A percentile compares a stretch with the other conserved stretches of the same genome.
phyloP scores from a whole-genome alignment of 2,888 invertebrate species.

The Crioceris asparagi region DNA sequence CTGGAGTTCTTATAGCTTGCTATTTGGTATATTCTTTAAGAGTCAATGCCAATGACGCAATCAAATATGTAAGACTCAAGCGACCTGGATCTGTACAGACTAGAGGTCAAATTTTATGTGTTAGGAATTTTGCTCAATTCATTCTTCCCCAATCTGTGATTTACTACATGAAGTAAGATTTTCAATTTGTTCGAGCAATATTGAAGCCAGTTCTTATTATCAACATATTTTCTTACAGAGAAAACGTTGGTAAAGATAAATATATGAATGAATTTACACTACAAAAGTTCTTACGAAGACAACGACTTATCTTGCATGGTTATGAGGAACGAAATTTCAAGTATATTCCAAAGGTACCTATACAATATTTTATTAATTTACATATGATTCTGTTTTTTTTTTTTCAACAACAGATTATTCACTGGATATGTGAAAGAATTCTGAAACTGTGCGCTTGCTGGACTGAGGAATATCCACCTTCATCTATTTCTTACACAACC shows the following conservation, averaged over 20 bases:
- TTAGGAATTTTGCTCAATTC: conserved; percentile 72
- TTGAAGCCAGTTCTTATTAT: too few species aligned
- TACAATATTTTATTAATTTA: too few species aligned
- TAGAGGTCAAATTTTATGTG: conserved; percentile 67
- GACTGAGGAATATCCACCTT: conserved; percentile 45
- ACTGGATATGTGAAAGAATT: conserved; percentile 65
- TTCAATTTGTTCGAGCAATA: background rate
- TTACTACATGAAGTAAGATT: conserved; percentile 53
- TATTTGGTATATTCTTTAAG: conserved; percentile 72
- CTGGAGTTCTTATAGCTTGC: conserved; percentile 79
- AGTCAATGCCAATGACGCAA: conserved; percentile 67
- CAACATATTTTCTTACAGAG: conserved; percentile 35
- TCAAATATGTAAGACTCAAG: conserved; percentile 64
- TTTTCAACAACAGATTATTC: conserved; percentile 57
- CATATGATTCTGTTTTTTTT: too few species aligned
- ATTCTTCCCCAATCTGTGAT: conserved; percentile 66
- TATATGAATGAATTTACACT: conserved; percentile 53
- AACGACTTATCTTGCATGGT: conserved; percentile 64
- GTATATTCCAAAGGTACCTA: conserved; percentile 69
- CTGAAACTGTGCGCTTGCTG: conserved; percentile 58
- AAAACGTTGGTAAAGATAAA: conserved; percentile 37
- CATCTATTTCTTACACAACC: conserved; percentile 47
- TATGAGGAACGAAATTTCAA: conserved; percentile 65
- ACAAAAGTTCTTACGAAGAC: conserved; percentile 57
- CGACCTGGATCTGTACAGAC: conserved; percentile 75